Conservation (phyloP, 2,797 vertebrate genomes). For the Leptatherina wallacei region DNA sequence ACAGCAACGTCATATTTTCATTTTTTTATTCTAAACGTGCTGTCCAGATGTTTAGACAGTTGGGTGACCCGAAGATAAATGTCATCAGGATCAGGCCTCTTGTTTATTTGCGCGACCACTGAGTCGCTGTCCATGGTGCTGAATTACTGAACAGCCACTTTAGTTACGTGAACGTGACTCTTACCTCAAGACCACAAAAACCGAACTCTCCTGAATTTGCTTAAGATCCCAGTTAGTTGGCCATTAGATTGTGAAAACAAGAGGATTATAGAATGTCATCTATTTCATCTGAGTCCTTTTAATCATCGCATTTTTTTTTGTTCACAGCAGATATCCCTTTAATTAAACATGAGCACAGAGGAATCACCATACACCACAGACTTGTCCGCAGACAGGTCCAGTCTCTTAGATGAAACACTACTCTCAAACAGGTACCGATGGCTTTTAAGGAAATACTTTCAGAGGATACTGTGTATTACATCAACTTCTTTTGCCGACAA, state of each 20-base stretch:
- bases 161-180: background rate
- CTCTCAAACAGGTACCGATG: background rate
- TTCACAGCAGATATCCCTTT: slow-evolving; percentile 62
- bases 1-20: background rate
- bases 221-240: background rate
- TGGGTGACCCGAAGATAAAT: background rate
- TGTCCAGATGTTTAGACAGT: background rate
- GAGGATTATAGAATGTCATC: background rate
- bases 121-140: slow-evolving; percentile 80
- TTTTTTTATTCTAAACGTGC: background rate
- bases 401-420: slow-evolving; percentile 28
- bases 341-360: slow-evolving; percentile 76
- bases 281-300: slow-evolving; percentile 17
- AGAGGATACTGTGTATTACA: slow-evolving; percentile 20
- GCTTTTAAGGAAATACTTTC: slow-evolving; percentile 15
- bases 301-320: slow-evolving; percentile 38
- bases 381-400: slow-evolving; percentile 42
- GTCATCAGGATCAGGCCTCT: background rate
- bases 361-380: slow-evolving; percentile 66
- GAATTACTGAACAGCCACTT: slow-evolving; percentile 20
- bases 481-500: background rate
- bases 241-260: background rate
- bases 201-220: background rate
- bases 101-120: slow-evolving; percentile 9
- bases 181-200: background rate